These are phyloP conservation scores for Phoebastria nigripes DNA, from an alignment of 2,797 vertebrate species.

Conservation along the genomic window DNA sequence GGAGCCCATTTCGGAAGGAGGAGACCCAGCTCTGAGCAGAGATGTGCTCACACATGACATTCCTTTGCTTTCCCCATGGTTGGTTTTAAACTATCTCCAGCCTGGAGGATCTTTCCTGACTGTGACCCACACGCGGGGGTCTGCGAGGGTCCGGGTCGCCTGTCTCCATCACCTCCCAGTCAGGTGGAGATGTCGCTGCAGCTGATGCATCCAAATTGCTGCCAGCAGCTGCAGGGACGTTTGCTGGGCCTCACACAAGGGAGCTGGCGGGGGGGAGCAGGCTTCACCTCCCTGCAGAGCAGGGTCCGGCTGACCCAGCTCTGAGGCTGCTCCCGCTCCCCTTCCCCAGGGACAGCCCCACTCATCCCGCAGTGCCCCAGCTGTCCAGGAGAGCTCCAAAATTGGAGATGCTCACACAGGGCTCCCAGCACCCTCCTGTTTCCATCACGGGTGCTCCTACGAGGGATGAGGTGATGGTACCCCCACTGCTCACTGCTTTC, in stretches of 20 bases:
- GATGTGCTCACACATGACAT: not conserved
- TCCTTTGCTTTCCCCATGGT: not conserved
- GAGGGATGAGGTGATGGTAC: not conserved
- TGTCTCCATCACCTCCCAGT: not conserved
- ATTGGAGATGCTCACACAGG: fast-evolving
- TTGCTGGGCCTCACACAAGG: not conserved
- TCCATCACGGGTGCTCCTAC: not conserved
- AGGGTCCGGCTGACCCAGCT: not conserved
- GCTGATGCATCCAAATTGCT: fast-evolving
- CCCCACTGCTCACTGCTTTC: fast-evolving
- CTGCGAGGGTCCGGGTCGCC: fast-evolving
- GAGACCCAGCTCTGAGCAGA: not conserved
- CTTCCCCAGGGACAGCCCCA: not conserved
- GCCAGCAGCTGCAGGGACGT: not conserved
- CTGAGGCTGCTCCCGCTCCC: not conserved
- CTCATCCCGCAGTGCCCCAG: not conserved
- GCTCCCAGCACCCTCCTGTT: not conserved
- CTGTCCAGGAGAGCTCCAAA: not conserved
- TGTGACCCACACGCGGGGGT: fast-evolving
- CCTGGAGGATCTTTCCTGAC: not conserved
- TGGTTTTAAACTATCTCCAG: not conserved
- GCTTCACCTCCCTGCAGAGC: not conserved
- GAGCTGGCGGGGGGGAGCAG: not conserved
- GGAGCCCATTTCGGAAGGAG: not conserved
- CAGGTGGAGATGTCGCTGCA: not conserved